A percentile compares a stretch with the other conserved stretches of the same genome.
Evolutionary conservation across 92 coral and sea anemone species (phyloP).

Genomic region (Palythoa heliodiscus): DNA sequence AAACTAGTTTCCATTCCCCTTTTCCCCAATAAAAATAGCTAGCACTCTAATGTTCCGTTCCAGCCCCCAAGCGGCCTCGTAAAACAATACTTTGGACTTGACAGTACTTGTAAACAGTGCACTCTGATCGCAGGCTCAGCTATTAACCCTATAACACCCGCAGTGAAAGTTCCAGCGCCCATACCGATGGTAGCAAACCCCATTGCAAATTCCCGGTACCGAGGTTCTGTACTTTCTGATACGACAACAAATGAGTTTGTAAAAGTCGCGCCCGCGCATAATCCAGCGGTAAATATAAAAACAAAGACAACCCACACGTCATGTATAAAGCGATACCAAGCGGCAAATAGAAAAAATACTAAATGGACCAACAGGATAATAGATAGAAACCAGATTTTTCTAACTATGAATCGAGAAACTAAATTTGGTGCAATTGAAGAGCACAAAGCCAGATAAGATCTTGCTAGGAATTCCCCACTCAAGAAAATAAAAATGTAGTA

Average conservation of each 20-base stretch:
- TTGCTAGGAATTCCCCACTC: constrained; percentile 84
- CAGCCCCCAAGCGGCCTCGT: constrained; percentile 85
- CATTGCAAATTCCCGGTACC: constrained; percentile 84
- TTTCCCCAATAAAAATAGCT: background rate
- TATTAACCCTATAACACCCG: constrained; percentile 82
- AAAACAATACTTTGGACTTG: constrained; percentile 76
- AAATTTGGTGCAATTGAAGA: constrained; percentile 68
- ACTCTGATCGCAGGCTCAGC: constrained; percentile 76
- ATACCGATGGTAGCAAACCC: constrained; percentile 92
- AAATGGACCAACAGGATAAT: constrained; percentile 63
- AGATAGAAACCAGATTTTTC: constrained; percentile 72
- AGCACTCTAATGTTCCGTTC: constrained; percentile 65
- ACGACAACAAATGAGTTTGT: constrained; percentile 84
- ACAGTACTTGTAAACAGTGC: constrained; percentile 67
- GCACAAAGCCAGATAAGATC: constrained; percentile 80
- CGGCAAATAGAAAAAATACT: constrained; percentile 72
- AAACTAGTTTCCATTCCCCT: background rate
- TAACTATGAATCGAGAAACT: constrained; percentile 59
- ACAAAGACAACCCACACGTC: constrained; percentile 82
- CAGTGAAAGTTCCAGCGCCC: constrained; percentile 90
- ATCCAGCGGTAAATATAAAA: constrained; percentile 87
- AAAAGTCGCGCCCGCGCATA: constrained; percentile 87
- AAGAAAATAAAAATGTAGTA: constrained; percentile 85
- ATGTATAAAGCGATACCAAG: constrained; percentile 87
- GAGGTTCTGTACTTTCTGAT: constrained; percentile 68